A percentile compares a stretch with the other conserved stretches of the same genome.
Conservation (phyloP, 1,140 invertebrate species). For the Mactra quadrangularis region DNA sequence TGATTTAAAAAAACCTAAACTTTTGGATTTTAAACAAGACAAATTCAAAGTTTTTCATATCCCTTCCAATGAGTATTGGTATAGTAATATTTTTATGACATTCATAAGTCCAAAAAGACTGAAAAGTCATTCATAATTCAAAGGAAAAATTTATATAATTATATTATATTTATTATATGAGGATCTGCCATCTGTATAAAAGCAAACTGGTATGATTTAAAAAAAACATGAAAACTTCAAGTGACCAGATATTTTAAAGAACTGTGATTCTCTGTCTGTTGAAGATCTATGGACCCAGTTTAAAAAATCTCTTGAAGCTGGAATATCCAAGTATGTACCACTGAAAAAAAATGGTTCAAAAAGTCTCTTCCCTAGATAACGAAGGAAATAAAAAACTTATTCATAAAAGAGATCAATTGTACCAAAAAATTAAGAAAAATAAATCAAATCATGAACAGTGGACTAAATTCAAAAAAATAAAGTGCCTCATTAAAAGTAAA, state of each 20-base stretch:
- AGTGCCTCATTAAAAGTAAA: neutral
- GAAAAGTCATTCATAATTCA: too few species aligned
- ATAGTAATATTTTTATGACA: too few species aligned
- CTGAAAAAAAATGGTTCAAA: too few species aligned
- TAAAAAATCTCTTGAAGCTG: neutral
- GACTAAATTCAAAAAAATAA: neutral
- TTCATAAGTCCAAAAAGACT: too few species aligned
- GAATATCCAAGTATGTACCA: too few species aligned
- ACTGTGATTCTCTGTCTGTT: neutral
- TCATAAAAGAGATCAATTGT: neutral
- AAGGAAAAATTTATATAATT: too few species aligned
- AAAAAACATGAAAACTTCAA: neutral
- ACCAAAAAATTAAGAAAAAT: constrained; percentile 25
- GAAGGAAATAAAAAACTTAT: constrained; percentile 15
- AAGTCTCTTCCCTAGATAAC: constrained; percentile 9
- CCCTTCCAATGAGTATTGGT: too few species aligned
- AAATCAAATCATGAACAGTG: constrained; percentile 6
- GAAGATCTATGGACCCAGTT: constrained; percentile 3
- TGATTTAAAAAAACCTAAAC: too few species aligned
- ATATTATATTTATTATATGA: too few species aligned
- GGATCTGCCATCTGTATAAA: too few species aligned
- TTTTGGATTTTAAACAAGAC: too few species aligned
- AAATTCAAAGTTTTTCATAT: too few species aligned
- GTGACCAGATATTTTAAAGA: constrained; percentile 11
- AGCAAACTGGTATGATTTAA: constrained; percentile 22